Evolutionary conservation across 2,797 vertebrate species (phyloP), one percentile per base, ranked within the genome.

Genomic region (Neoniphon sammara): DNA sequence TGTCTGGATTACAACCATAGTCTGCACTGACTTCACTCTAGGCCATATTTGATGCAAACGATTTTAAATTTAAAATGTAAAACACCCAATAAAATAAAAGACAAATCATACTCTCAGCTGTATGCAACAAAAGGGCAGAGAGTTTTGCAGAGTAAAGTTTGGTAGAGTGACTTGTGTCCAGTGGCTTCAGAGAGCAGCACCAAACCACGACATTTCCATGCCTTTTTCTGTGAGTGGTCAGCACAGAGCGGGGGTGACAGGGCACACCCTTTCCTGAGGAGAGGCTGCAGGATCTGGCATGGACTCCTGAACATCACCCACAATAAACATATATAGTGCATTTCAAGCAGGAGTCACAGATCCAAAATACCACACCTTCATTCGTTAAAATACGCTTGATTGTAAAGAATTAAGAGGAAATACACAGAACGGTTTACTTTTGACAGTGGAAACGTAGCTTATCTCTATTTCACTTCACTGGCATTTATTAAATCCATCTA

Each of bases 211-310:
- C 73, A 31, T 83, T 85, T 80, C 70, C 83, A 49, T 74, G 83
- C 42, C 73, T 90, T 87, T 89, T 90, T 77, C 73, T 77, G 88
- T 67, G 80, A 88, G 87, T 47, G 87, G 90, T 91, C 85, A 86
- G 64, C 72, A 10, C 25, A 11, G 63, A 73, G 68, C 52, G 21
- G 77, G 85, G 73, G 79, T 67, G 80, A 81, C 66, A 60, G 81
- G 30, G 79, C 86, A 84, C 92, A 70, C 91, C 92, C 91, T 91
- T 73, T 92, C 91, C 89, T 91, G 86, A 68, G 70, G 73, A 53
- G 73, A 70, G 84, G 69, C 87, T 69, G 73, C 27, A 79, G n/a
- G 54, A 66, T 21, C 21, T 87, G 89, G 85, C 89, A 77, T 7
- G 3, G 20, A 39, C 61, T 69, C 74, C 53, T 61, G 27, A 56